A percentile compares a stretch with the other conserved stretches of the same genome.
Evolutionary conservation across 1,140 invertebrate species (phyloP).

Genomic region (Wiebesia pumilae): DNA sequence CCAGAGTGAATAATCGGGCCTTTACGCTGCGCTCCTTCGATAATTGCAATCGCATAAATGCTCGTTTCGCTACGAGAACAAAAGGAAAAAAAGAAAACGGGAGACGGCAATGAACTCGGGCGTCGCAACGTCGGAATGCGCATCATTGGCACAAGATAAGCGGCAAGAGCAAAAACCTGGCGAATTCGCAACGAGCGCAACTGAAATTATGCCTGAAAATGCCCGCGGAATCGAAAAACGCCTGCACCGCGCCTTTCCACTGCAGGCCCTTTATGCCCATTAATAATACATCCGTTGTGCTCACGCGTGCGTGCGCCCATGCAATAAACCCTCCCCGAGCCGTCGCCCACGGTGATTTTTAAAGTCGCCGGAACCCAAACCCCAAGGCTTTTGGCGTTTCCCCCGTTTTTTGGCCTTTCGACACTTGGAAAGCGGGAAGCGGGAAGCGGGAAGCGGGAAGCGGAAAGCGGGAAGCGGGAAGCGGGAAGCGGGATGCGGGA

Average conservation of each 20-base stretch:
- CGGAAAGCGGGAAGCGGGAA: too few species aligned
- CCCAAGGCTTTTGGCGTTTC: background rate
- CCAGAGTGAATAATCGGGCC: background rate
- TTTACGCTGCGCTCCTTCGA: background rate
- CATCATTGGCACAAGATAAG: conserved; percentile 23
- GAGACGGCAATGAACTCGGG: background rate
- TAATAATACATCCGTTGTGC: conserved; percentile 28
- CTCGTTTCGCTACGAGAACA: background rate
- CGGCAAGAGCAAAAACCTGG: conserved; percentile 39
- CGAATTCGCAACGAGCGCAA: conserved; percentile 39
- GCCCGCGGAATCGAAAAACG: background rate
- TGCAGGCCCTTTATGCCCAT: conserved; percentile 13
- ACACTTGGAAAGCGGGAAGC: background rate
- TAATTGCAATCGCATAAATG: background rate
- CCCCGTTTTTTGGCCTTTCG: background rate
- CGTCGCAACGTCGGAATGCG: conserved; percentile 29
- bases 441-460: too few species aligned
- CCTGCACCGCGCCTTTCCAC: background rate
- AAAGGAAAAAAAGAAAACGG: background rate
- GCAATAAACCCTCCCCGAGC: background rate
- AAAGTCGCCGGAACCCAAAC: background rate
- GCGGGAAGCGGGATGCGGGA: too few species aligned
- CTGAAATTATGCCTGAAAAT: conserved; percentile 44
- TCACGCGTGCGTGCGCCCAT: background rate
- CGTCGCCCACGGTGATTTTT: background rate